phyloP scores from a whole-genome alignment of 2,113 vertebrate genomes.

The Clarias macrocephalus region DNA sequence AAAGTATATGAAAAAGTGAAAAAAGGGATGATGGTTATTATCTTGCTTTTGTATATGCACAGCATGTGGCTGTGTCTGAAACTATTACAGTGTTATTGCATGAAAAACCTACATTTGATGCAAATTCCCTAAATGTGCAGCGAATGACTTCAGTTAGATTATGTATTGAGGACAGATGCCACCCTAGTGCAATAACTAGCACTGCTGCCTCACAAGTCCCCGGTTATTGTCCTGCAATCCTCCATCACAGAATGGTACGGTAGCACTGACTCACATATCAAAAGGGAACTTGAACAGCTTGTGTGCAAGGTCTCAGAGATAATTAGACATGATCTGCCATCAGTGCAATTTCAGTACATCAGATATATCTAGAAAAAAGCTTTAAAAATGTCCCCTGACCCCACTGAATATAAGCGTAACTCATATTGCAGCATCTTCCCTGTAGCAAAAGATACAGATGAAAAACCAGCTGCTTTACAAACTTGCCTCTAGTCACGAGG shows the following conservation, averaged over 20 bases:
- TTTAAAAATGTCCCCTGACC: neutral
- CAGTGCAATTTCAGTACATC: neutral
- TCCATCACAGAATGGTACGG: neutral
- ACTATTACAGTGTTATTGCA: slow-evolving; percentile 8
- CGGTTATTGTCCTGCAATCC: neutral
- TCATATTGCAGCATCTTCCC: neutral
- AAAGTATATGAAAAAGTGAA: too few relatives aligned
- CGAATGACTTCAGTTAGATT: neutral
- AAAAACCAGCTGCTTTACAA: neutral
- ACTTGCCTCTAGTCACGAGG: neutral
- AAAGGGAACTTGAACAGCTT: neutral
- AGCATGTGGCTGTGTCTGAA: neutral
- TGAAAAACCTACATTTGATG: neutral
- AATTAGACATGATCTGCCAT: neutral
- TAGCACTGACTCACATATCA: neutral
- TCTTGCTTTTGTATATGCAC: neutral
- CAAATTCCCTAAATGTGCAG: neutral
- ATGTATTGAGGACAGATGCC: slow-evolving; percentile 3
- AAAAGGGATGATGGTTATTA: neutral
- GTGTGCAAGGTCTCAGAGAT: neutral
- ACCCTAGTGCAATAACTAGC: neutral
- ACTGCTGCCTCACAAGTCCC: neutral
- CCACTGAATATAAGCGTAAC: neutral
- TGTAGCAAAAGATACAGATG: neutral
- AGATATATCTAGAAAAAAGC: neutral